phyloP scores from a whole-genome alignment of 2,888 invertebrate species.

The Morpho helenor region DNA sequence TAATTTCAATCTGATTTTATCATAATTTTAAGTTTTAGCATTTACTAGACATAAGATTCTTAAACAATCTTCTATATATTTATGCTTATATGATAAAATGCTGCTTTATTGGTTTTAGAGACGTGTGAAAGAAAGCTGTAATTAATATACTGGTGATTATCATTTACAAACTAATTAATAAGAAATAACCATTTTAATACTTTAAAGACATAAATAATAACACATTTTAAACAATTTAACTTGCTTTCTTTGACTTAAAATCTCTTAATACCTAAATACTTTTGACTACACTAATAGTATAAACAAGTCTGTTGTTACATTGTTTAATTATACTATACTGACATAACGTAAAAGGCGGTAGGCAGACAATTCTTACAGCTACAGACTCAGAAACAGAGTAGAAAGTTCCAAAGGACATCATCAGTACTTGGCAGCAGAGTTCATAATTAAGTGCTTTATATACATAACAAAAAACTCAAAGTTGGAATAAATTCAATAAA shows the following conservation, averaged over 20 bases:
- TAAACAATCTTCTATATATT: slow-evolving; percentile 5
- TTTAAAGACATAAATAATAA: slow-evolving; percentile 79
- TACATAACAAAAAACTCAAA: background rate
- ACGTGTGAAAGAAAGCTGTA: slow-evolving; percentile 49
- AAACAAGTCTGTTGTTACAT: slow-evolving; percentile 75
- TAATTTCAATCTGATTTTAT: slow-evolving; percentile 18
- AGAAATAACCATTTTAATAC: slow-evolving; percentile 80
- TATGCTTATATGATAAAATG: slow-evolving; percentile 14
- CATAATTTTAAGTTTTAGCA: slow-evolving; percentile 10
- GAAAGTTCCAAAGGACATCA: slow-evolving; percentile 17
- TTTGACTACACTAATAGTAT: slow-evolving; percentile 77
- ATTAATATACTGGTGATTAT: slow-evolving; percentile 67
- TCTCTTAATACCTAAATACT: slow-evolving; percentile 68
- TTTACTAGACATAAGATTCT: slow-evolving; percentile 3
- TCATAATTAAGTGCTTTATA: background rate
- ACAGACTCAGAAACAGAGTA: slow-evolving; percentile 75
- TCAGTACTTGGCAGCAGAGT: slow-evolving; percentile 18
- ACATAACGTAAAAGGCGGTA: slow-evolving; percentile 78
- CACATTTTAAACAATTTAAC: slow-evolving; percentile 80
- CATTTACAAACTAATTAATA: slow-evolving; percentile 79
- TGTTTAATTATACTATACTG: slow-evolving; percentile 69
- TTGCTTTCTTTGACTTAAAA: slow-evolving; percentile 78
- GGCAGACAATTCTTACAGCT: slow-evolving; percentile 74
- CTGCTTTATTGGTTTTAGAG: slow-evolving; percentile 66
- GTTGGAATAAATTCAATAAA: too few species aligned